A percentile compares a stretch with the other conserved stretches of the same genome.
phyloP scores from a whole-genome alignment of 1,140 invertebrate genomes.

The Nilaparvata lugens region DNA sequence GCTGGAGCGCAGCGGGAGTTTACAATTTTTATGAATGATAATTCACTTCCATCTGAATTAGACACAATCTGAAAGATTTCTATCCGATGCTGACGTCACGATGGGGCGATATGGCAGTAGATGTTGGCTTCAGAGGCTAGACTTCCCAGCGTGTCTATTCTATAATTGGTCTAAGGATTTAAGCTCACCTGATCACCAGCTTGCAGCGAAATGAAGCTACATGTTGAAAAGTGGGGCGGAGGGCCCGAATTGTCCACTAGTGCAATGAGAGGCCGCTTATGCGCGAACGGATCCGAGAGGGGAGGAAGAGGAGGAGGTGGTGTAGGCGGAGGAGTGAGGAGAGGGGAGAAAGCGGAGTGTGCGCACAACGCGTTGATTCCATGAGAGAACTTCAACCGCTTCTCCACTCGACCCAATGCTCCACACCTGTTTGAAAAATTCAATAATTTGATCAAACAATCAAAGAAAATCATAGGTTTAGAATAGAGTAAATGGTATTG shows the following conservation, averaged over 20 bases:
- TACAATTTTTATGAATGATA: too few relatives aligned
- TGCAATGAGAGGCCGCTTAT: constrained; percentile 76
- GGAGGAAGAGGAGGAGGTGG: constrained; percentile 33
- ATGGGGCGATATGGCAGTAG: too few relatives aligned
- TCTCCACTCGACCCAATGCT: constrained; percentile 72
- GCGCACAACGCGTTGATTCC: constrained; percentile 76
- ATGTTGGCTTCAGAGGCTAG: too few relatives aligned
- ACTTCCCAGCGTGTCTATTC: too few relatives aligned
- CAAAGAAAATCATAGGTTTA: too few relatives aligned
- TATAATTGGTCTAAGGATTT: too few relatives aligned
- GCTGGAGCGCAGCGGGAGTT: too few relatives aligned
- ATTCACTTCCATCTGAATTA: too few relatives aligned
- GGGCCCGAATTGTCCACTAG: constrained; percentile 75
- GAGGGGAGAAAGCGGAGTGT: constrained; percentile 73
- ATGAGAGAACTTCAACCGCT: constrained; percentile 83
- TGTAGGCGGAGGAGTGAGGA: constrained; percentile 44
- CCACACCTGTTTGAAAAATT: constrained; percentile 49
- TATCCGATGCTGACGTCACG: too few relatives aligned
- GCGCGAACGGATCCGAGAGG: constrained; percentile 51
- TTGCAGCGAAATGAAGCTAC: constrained; percentile 83
- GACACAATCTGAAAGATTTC: too few relatives aligned
- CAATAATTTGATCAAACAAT: too few relatives aligned
- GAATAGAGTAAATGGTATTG: too few relatives aligned
- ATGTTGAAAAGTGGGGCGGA: constrained; percentile 71
- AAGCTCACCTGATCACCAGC: constrained; percentile 71